Conservation (phyloP, 2,888 invertebrate species). For the Zaprionus obscuricornis region DNA sequence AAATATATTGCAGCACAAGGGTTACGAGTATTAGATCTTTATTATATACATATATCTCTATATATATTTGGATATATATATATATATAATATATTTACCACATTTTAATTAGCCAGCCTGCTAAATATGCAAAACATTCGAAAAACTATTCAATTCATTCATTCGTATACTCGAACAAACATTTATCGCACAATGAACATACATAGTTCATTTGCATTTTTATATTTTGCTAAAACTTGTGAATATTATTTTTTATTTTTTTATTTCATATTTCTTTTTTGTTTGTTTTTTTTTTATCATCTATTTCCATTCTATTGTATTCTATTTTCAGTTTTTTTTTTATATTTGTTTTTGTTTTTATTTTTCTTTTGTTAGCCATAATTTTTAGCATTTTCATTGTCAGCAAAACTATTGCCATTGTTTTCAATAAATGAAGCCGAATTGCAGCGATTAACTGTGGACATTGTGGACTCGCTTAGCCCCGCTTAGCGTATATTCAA, state of each 20-base stretch:
- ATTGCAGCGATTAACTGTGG: slow-evolving; percentile 25
- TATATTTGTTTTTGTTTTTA: slow-evolving; percentile 6
- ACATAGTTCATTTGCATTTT: slow-evolving; percentile 32
- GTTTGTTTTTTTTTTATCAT: not conserved
- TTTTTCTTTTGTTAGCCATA: slow-evolving; percentile 6
- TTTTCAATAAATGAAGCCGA: slow-evolving; percentile 15
- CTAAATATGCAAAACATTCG: slow-evolving; percentile 21
- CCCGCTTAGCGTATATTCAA: slow-evolving; percentile 6
- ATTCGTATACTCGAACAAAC: slow-evolving; percentile 5
- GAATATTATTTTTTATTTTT: not conserved
- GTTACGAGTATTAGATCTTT: slow-evolving; percentile 13
- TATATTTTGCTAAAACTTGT: too few species aligned
- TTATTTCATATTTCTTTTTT: not conserved
- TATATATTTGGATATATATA: not conserved
- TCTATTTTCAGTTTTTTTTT: slow-evolving; percentile 5
- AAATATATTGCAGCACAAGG: too few species aligned
- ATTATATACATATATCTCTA: slow-evolving; percentile 22
- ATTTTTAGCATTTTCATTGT: slow-evolving; percentile 10
- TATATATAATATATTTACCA: slow-evolving; percentile 34
- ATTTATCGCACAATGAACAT: slow-evolving; percentile 33
- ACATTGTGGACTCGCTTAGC: too few species aligned
- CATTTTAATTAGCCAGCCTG: slow-evolving; percentile 61
- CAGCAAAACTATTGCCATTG: slow-evolving; percentile 10
- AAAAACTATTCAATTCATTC: slow-evolving; percentile 17
- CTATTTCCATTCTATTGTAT: not conserved